Conservation (phyloP, 2,888 invertebrate genomes). For the Serrognathus titanus region DNA sequence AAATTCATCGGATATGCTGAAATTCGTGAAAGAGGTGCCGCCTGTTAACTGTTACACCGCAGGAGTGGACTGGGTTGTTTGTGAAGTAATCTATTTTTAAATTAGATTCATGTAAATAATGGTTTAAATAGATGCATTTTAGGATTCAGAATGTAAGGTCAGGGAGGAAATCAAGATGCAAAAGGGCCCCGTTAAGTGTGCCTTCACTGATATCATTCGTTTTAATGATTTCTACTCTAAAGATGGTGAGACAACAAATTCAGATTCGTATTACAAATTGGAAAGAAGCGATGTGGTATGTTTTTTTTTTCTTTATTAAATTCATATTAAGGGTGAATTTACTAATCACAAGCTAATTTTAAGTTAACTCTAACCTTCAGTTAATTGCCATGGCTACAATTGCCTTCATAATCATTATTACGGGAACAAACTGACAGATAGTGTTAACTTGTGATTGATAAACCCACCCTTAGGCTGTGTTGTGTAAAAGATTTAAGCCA, state of each 20-base stretch:
- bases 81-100: constrained; percentile 56
- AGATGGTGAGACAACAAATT: constrained; percentile 52
- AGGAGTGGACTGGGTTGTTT: constrained; percentile 72
- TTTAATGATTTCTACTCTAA: constrained; percentile 60
- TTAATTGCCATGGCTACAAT: too few species aligned
- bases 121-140: constrained; percentile 20
- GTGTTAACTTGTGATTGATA: too few species aligned
- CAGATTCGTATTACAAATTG: constrained; percentile 59
- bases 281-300: constrained; percentile 63
- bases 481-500: too few species aligned
- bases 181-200: constrained; percentile 51
- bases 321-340: too few species aligned
- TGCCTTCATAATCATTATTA: too few species aligned
- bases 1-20: constrained; percentile 69
- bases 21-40: constrained; percentile 62
- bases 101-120: not conserved
- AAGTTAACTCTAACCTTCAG: too few species aligned
- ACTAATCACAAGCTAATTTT: too few species aligned
- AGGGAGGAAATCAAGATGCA: constrained; percentile 49
- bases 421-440: too few species aligned
- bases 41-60: constrained; percentile 62
- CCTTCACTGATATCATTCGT: constrained; percentile 69
- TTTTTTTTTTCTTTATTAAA: too few species aligned
- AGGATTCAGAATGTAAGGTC: constrained; percentile 53
- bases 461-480: too few species aligned